phyloP scores from a whole-genome alignment of 1,140 invertebrate genomes.

The Drosophila kohkoa region DNA sequence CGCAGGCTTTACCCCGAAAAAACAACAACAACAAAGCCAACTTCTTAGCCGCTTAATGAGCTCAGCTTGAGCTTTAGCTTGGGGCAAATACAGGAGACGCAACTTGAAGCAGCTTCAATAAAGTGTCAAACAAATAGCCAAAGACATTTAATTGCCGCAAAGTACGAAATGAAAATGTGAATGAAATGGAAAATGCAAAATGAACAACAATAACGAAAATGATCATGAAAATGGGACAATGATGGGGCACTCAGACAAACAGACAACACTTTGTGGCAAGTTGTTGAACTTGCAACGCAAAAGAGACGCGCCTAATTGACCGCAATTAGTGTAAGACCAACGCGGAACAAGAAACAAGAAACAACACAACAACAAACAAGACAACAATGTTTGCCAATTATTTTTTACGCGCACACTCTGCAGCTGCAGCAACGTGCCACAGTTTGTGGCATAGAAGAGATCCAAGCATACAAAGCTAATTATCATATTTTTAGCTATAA shows the following conservation, averaged over 20 bases:
- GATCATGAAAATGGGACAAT: conserved; percentile 21
- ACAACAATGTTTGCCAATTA: conserved; percentile 51
- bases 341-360: too few relatives aligned
- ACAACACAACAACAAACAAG: neutral
- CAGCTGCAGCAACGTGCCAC: conserved; percentile 5
- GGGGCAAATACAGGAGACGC: too few relatives aligned
- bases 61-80: conserved; percentile 20
- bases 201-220: conserved; percentile 48
- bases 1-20: conserved; percentile 28
- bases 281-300: conserved; percentile 36
- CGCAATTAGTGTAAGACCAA: conserved; percentile 65
- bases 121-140: conserved; percentile 78
- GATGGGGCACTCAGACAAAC: conserved; percentile 1
- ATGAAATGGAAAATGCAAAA: conserved; percentile 18
- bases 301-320: conserved; percentile 70
- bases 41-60: conserved; percentile 53
- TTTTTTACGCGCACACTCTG: conserved; percentile 5
- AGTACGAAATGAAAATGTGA: conserved; percentile 29
- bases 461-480: neutral
- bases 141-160: conserved; percentile 72
- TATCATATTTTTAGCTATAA: neutral
- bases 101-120: conserved; percentile 63
- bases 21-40: conserved; percentile 26
- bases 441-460: conserved; percentile 4
- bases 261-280: conserved; percentile 36